Conservation (phyloP, 2,113 vertebrate genomes). For the Festucalex cinctus region DNA sequence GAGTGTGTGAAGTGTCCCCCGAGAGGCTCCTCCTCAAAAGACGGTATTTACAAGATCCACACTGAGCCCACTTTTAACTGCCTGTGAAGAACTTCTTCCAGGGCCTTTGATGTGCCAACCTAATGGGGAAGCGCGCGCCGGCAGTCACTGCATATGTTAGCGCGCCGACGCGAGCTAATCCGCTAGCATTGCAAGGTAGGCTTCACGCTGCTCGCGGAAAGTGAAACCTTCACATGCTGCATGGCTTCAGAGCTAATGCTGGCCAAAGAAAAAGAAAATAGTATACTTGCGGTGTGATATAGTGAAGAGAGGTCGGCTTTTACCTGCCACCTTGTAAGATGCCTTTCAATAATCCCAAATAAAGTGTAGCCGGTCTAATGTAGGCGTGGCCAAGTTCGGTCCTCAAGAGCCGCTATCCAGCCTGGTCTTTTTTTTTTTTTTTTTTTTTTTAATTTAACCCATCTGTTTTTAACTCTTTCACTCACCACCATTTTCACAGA, state of each 20-base stretch:
- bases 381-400: too few species aligned
- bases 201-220: conserved; percentile 48
- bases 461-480: too few species aligned
- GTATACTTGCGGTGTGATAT: conserved; percentile 17
- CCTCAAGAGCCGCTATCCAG: too few species aligned
- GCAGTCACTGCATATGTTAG: conserved; percentile 70
- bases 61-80: conserved; percentile 73
- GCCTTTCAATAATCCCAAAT: too few species aligned
- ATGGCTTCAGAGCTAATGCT: conserved; percentile 40
- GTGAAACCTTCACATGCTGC: conserved; percentile 48
- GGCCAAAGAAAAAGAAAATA: conserved; percentile 16
- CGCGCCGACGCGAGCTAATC: conserved; percentile 60
- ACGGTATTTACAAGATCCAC: conserved; percentile 76
- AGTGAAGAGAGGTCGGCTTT: too few species aligned
- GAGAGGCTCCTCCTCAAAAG: conserved; percentile 74
- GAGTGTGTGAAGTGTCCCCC: conserved; percentile 75
- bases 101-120: conserved; percentile 73
- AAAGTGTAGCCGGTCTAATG: too few species aligned
- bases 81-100: conserved; percentile 74
- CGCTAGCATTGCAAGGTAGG: conserved; percentile 59
- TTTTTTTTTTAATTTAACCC: too few species aligned
- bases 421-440: too few species aligned
- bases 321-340: too few species aligned
- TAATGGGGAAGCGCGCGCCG: conserved; percentile 71
- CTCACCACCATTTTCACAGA: too few species aligned